Percentiles rank a stretch among this genome's conserved stretches.
Evolutionary conservation across 1,140 invertebrate species (phyloP).

Genomic region (Eulimnadia texana): DNA sequence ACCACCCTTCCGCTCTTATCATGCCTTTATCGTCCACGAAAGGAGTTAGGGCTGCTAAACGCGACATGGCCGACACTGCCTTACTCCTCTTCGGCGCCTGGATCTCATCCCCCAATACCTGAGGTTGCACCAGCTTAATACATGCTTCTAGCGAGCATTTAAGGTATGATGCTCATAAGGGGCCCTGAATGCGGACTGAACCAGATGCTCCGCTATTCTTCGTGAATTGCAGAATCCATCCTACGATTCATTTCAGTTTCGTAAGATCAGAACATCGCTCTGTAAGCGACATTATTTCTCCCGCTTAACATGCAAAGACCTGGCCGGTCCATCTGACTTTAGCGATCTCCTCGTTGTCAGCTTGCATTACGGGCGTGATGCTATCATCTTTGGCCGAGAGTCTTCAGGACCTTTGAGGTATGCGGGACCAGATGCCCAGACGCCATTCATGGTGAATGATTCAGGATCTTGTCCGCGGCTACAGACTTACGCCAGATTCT

Average conservation of each 20-base stretch:
- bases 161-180: not conserved
- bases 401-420: not conserved
- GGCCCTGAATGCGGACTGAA: not conserved
- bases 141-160: too few species aligned
- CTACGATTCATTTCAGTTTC: not conserved
- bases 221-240: not conserved
- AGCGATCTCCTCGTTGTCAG: not conserved
- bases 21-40: not conserved
- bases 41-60: not conserved
- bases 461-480: not conserved
- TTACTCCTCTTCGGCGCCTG: not conserved
- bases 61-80: not conserved
- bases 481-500: slow-evolving; percentile 14
- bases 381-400: not conserved
- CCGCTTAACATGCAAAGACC: not conserved
- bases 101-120: not conserved
- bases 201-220: not conserved
- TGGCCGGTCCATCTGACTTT: not conserved
- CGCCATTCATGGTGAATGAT: not conserved
- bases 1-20: not conserved
- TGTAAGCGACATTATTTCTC: not conserved
- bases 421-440: not conserved
- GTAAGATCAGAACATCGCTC: not conserved
- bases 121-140: not conserved
- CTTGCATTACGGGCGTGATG: not conserved